A percentile compares a stretch with the other conserved stretches of the same genome.
These are phyloP conservation scores for Scatophagus argus DNA, from an alignment of 2,113 vertebrate genomes.

Conservation along the genomic window DNA sequence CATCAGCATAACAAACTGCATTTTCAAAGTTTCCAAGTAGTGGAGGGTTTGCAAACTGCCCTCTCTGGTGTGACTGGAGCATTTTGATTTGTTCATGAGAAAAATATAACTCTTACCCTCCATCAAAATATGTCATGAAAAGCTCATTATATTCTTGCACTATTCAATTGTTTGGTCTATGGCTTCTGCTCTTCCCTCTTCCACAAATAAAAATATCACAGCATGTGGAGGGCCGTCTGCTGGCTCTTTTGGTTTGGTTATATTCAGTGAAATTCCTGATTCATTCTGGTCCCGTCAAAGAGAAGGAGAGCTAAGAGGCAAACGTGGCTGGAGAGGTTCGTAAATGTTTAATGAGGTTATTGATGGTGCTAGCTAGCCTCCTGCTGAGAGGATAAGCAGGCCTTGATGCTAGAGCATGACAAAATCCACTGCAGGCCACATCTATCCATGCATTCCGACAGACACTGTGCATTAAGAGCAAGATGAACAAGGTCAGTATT, in stretches of 20 bases:
- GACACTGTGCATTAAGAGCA: not conserved
- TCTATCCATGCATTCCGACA: not conserved
- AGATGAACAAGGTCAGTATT: not conserved
- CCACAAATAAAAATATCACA: not conserved
- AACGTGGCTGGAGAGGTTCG: constrained; percentile 20
- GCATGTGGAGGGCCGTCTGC: not conserved
- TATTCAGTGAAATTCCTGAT: constrained; percentile 15
- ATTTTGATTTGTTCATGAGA: not conserved
- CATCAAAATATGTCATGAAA: not conserved
- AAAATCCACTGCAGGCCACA: constrained; percentile 32
- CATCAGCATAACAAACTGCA: not conserved
- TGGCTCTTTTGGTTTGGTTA: not conserved
- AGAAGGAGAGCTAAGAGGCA: constrained; percentile 18
- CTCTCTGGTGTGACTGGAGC: not conserved
- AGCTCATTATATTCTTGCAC: not conserved
- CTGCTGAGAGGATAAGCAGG: constrained; percentile 52
- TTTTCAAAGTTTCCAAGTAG: not conserved
- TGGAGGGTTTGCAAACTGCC: not conserved
- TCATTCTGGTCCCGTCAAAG: constrained; percentile 11
- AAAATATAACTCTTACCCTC: not conserved
- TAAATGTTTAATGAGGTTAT: constrained; percentile 70
- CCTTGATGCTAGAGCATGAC: constrained; percentile 33
- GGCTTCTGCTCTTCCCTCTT: not conserved
- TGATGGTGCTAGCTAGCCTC: constrained; percentile 53
- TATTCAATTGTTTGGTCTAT: not conserved